Base-by-base conservation (phyloP, 2,113 vertebrate genomes). In the Thunnus maccoyii region DNA sequence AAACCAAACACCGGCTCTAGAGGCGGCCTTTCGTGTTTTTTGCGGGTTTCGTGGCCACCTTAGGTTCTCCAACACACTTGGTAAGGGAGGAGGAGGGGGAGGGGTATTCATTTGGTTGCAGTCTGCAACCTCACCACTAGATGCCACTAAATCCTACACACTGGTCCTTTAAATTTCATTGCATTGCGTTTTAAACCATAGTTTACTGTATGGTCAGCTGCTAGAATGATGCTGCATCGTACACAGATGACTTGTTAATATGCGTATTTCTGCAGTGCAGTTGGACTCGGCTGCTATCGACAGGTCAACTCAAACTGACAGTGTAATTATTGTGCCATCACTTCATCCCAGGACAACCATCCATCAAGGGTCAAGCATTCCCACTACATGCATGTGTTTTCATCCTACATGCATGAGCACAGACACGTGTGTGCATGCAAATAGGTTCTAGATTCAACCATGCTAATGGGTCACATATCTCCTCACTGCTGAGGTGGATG, bases 261-360 rank as follows among this genome's bases (percentile, higher is more conserved):
- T 0, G 18, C 36, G 30, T 2, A 27, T 27, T 68, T 32, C 50
- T 75, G 16, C 16, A 46, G 13, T 61, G 36, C 44, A 22, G n/a
- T 22, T 6, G 1, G 54, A 30, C 61, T 17, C 0, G 14, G 55
- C 48, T 52, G 64, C 69, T 22, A 47, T 82, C 20, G 16, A 68
- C 56, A 55, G 75, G 88, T 84, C 83, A 88, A 48, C 48, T 65
- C 73, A 14, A 22, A 68, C 50, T 73, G 83, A 84, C 82, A 82
- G 74, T 14, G 54, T 88, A 76, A 88, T 92, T 90, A 90, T 78
- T 80, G 82, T 81, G 20, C 68, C 50, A 73, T 91, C 85, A 81
- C 22, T 56, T 66, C 55, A 20, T 83, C 78, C 65, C 44, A 25
- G 67, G 54, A 56, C 41, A 44, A 54, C 63, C 69, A 84, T 78